Base-by-base conservation (phyloP, 1,140 invertebrate genomes). In the Heliconius nattereri region DNA sequence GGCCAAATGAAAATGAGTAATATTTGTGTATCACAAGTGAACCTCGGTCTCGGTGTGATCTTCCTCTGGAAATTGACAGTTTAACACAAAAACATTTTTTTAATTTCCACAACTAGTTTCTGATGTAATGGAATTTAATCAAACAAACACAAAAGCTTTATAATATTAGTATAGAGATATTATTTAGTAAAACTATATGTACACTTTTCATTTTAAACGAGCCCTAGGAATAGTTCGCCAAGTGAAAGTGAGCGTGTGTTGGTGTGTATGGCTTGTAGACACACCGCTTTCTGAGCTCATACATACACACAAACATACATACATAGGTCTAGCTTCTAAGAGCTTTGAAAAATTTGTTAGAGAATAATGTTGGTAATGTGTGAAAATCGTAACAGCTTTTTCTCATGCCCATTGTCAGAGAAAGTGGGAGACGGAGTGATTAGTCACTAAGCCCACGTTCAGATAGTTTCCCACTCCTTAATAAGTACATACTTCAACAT, bases 221-320 rank as follows among this genome's bases (percentile, higher is more conserved):
- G 92, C 71, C 87, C 79, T 90, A 87, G 81, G 90, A 92, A 93
- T 93, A 92, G 92, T 91, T 93, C 82, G 89, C 89, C 81, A 82
- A 94, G 92, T 94, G 92, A 94, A 94, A 94, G 92, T 92, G 85
- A 88, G 84, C 76, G 81, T 86, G 87, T 87, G 87, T 79, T 85
- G 29, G 90, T 90, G 86, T 89, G 86, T 84, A 78, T 81, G 75
- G 83, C 81, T 73, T 78, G 74, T 54, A 82, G 40, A n/a, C 78
- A 40, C 75, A 29, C n/a, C 80, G 79, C 75, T 76, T 76, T 78
- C 76, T 40, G 76, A 78, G 60, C 60, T 54, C 75, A 66, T 16
- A 70, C 52, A 13, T 23, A 32, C 20, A 45, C 35, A 60, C 71
- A 73, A 9, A 76, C 60, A 66, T 29, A 57, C 54, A 57, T 23